These are phyloP conservation scores for Pterocles gutturalis DNA, from an alignment of 2,113 vertebrate species.

Conservation along the genomic window DNA sequence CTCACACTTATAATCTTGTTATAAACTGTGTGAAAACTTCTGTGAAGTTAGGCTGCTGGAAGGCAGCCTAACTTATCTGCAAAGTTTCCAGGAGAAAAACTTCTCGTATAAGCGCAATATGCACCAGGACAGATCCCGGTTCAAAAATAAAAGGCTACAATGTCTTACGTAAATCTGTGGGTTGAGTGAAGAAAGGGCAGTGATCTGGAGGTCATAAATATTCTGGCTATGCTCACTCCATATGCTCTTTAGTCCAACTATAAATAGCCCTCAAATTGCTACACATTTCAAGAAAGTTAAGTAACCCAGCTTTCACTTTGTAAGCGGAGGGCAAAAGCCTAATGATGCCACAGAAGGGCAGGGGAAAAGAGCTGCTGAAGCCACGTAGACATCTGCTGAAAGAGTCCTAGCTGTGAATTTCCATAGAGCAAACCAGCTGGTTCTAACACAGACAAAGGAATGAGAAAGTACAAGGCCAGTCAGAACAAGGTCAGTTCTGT, in stretches of 20 bases:
- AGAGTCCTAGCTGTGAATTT: slow-evolving; percentile 61
- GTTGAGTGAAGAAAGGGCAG: slow-evolving; percentile 55
- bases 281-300: slow-evolving; percentile 50
- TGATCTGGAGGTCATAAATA: slow-evolving; percentile 49
- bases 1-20: background rate
- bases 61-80: background rate
- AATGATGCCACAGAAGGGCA: slow-evolving; percentile 63
- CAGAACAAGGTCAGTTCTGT: slow-evolving; percentile 61
- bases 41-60: background rate
- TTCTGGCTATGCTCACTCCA: slow-evolving; percentile 37
- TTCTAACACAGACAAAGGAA: slow-evolving; percentile 55
- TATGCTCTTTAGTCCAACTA: slow-evolving; percentile 56
- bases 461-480: slow-evolving; percentile 46
- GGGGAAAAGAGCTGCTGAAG: slow-evolving; percentile 49
- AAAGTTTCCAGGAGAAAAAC: background rate
- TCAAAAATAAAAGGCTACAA: slow-evolving; percentile 60
- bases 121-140: slow-evolving; percentile 8
- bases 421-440: slow-evolving; percentile 62
- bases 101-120: background rate
- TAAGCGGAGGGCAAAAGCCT: slow-evolving; percentile 50
- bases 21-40: slow-evolving; percentile 18
- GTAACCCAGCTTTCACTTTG: slow-evolving; percentile 59
- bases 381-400: slow-evolving; percentile 65
- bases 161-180: slow-evolving; percentile 32
- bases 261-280: slow-evolving; percentile 60